Base-by-base conservation (phyloP, 2,113 vertebrate genomes). In the Ophthalmolycus amberensis region DNA sequence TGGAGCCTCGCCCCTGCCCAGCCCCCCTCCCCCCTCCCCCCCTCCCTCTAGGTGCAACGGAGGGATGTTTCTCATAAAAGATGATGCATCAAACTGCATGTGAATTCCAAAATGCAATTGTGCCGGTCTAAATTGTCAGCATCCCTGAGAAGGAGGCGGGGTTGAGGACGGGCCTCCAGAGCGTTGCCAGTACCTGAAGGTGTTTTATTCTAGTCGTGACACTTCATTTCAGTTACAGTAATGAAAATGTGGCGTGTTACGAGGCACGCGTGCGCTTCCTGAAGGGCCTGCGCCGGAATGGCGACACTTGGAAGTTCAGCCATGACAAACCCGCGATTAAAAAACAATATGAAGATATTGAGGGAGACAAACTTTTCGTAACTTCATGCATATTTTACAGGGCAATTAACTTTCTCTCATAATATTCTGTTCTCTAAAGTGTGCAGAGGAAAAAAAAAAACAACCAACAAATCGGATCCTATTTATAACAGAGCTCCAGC, bases 201-300 rank as follows among this genome's bases (percentile, higher is more conserved):
- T 90, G 88, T 91, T 92, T 91, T 90, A 81, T 90, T 91, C 85
- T 69, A 73, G 77, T 52, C 70, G 85, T 92, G 91, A 91, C 90
- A 92, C 88, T 94, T 93, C 77, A 91, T 92, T 92, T 90, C 72
- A 85, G 82, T 82, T 85, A 86, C 80, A 79, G 85, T 88, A 91
- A 92, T 94, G 85, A 94, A 92, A 93, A 58, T 73, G 75, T 83
- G 85, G 86, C 83, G 63, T 90, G 81, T 71, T 74, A 50, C 73
- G 38, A 77, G 86, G 92, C 77, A 68, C 75, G 80, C 63, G 64
- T 40, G 75, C 74, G 75, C 56, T 80, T 64, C 83, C 85, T 79
- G 59, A 60, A 54, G 79, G 80, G n/a, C 76, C 74, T 50, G 85
- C 73, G 79, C 32, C 11, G 7, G 14, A 78, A 50, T 46, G 68